These are phyloP conservation scores for Sebastes wilsoni DNA, from an alignment of 2,797 vertebrate species.

Conservation along the genomic window DNA sequence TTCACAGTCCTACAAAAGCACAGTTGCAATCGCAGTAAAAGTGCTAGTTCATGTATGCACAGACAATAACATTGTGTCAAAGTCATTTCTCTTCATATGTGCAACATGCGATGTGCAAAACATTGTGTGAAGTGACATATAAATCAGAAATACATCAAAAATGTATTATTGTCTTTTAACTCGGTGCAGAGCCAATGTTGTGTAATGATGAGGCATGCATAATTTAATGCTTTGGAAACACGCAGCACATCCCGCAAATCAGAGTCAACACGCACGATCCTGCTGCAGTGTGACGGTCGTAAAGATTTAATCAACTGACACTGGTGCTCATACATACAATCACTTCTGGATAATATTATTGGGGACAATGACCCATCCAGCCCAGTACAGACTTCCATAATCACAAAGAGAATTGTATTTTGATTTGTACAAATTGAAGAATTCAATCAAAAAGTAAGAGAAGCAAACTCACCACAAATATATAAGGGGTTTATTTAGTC, in stretches of 20 bases:
- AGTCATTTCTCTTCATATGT: neutral
- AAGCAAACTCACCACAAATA: neutral
- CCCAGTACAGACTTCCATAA: neutral
- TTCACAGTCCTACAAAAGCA: neutral
- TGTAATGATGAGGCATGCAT: neutral
- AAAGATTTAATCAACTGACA: neutral
- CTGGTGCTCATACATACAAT: neutral
- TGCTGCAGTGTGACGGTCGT: neutral
- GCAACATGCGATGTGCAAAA: neutral
- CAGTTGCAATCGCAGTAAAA: neutral
- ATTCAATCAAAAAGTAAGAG: neutral
- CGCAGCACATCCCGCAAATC: neutral
- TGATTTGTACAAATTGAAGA: neutral
- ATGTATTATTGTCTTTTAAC: neutral
- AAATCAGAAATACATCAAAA: neutral
- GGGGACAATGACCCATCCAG: neutral
- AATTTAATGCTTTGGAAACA: neutral
- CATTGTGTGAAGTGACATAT: neutral
- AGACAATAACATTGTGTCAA: neutral
- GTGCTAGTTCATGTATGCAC: neutral
- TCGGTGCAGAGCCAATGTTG: neutral
- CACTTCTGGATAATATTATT: neutral
- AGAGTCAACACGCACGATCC: neutral
- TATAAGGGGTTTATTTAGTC: neutral
- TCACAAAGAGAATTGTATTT: neutral